Base-by-base conservation (phyloP, 2,888 invertebrate species). In the Teleogryllus oceanicus region DNA sequence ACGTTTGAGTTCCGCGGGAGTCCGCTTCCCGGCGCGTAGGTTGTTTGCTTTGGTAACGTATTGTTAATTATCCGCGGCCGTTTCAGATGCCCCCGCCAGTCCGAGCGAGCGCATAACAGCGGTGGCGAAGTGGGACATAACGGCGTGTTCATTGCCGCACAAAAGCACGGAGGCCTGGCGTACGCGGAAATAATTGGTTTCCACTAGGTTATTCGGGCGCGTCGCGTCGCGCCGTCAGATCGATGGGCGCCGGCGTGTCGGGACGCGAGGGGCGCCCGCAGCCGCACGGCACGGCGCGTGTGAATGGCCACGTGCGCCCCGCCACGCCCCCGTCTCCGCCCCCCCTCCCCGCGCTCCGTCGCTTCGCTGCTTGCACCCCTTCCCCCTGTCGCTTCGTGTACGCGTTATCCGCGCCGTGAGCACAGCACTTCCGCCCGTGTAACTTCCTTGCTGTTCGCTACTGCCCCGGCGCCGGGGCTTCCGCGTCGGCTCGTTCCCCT, bases 121-220 rank as follows among this genome's bases (percentile, higher is more conserved):
- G 37, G 37, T 1, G n/a, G 62, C 16, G 62, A 16, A 1, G 62
- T 5, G 62, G 62, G 13, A 5, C 62, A 16, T 62, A 62, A 62
- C 62, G 62, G 62, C 62, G 62, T 62, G n/a, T 62, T 62, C 62
- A 62, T 62, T 62, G 62, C 62, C 62, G 62, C 62, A 62, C 62
- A 62, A 12, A 62, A n/a, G 62, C 62, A n/a, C 62, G 62, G 62
- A 11, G 62, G 62, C 10, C 16, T 8, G 11, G 13, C 62, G 62
- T 10, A 18, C 62, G 62, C n/a, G 62, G 62, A 62, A 62, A 62
- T 62, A 62, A 62, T 62, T 62, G 62, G 62, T 62, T 62, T 62
- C 62, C n/a, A 62, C 62, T 62, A 13, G 62, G 62, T 62, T 62
- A 62, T 62, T 62, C 62, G 62, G 62, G 37, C 37, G 37, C 37